Conservation (phyloP, 2,797 vertebrate species). For the Parambassis ranga region DNA sequence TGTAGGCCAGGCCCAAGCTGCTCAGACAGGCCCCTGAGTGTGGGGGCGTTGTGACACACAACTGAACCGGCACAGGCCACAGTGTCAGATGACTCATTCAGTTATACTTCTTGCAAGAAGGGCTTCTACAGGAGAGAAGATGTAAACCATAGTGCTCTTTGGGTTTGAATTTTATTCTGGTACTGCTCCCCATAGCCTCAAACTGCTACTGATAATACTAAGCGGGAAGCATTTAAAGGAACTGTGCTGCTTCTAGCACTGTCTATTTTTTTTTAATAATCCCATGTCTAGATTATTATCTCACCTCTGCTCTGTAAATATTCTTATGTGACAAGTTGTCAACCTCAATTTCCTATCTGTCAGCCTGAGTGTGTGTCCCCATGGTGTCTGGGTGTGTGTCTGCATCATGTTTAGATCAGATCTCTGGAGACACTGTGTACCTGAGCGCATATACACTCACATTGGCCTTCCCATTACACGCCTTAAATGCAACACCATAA, state of each 20-base stretch:
- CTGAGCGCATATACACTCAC: constrained; percentile 66
- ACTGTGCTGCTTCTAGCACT: not conserved
- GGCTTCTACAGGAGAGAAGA: constrained; percentile 42
- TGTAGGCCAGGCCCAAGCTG: constrained; percentile 51
- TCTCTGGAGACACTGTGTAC: constrained; percentile 51
- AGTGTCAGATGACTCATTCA: constrained; percentile 72
- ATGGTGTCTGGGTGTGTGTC: constrained; percentile 45
- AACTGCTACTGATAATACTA: constrained; percentile 17
- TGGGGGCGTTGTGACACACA: constrained; percentile 68
- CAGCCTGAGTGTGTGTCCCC: constrained; percentile 67
- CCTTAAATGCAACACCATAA: constrained; percentile 81
- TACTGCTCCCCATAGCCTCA: constrained; percentile 13
- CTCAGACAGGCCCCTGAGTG: constrained; percentile 65
- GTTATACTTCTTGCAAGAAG: constrained; percentile 46
- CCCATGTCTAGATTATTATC: constrained; percentile 56
- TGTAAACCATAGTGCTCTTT: constrained; percentile 31
- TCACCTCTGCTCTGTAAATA: constrained; percentile 66
- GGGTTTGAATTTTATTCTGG: constrained; percentile 21
- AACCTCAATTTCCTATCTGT: constrained; percentile 73
- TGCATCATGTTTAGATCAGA: constrained; percentile 65
- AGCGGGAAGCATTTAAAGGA: constrained; percentile 1
- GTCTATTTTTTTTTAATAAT: constrained; percentile 50
- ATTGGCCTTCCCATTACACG: constrained; percentile 62
- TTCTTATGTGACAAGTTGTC: constrained; percentile 69
- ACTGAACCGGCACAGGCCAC: constrained; percentile 67